phyloP scores from a whole-genome alignment of 1,140 invertebrate genomes.

The Cydia strobilella region DNA sequence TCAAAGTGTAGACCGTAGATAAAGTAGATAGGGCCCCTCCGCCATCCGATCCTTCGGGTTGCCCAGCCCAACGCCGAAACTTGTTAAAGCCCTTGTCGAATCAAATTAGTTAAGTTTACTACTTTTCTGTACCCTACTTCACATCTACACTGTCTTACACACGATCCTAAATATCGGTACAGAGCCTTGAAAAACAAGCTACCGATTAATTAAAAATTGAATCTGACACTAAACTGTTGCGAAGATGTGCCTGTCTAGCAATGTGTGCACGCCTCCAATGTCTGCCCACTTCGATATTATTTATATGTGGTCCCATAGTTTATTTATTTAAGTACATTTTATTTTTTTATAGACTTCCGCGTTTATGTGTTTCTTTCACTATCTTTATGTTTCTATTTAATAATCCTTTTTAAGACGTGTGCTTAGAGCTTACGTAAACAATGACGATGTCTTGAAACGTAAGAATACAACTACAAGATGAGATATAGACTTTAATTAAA shows the following conservation, averaged over 20 bases:
- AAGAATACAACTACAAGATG: not conserved
- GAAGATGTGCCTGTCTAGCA: conserved; percentile 73
- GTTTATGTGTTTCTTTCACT: conserved; percentile 65
- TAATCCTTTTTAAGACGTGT: conserved; percentile 38
- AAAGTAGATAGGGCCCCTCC: conserved; percentile 66
- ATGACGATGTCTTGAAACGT: conserved; percentile 17
- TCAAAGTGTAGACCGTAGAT: conserved; percentile 68
- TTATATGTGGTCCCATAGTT: conserved; percentile 77
- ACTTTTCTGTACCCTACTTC: conserved; percentile 61
- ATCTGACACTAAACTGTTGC: conserved; percentile 47
- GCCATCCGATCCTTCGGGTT: conserved; percentile 60
- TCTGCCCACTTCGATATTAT: conserved; percentile 76
- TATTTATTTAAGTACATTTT: conserved; percentile 55
- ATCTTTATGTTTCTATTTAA: conserved; percentile 50
- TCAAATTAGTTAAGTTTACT: conserved; percentile 50
- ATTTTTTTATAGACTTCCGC: conserved; percentile 63
- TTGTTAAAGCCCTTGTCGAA: conserved; percentile 55
- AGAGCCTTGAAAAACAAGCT: conserved; percentile 59
- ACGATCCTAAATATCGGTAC: conserved; percentile 51
- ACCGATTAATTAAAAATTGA: conserved; percentile 55
- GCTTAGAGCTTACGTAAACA: conserved; percentile 42
- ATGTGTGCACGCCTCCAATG: conserved; percentile 75
- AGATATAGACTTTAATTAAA: not conserved
- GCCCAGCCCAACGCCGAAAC: conserved; percentile 76
- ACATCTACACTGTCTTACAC: conserved; percentile 64